Conservation (phyloP, 2,888 invertebrate genomes). For the Deroplatys truncata region DNA sequence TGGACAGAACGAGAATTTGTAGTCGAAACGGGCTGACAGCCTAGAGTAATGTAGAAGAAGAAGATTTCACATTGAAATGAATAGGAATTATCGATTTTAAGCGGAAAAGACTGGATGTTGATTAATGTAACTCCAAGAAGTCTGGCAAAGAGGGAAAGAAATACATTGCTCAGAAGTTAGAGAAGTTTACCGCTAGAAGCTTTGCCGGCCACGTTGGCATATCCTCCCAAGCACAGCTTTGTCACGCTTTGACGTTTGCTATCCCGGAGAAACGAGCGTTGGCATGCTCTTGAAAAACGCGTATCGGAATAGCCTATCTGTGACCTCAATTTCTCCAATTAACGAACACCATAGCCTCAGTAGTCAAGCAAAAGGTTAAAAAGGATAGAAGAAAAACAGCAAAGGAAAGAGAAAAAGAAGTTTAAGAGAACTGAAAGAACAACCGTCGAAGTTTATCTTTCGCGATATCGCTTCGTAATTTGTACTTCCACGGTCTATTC, state of each 20-base stretch:
- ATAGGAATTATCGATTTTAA: too few species aligned
- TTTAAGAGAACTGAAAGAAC: background rate
- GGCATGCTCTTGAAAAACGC: background rate
- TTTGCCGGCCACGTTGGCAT: background rate
- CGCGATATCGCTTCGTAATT: background rate
- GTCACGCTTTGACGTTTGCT: background rate
- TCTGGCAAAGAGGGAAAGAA: too few species aligned
- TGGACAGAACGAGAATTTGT: too few species aligned
- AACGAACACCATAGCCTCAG: background rate
- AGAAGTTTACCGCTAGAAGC: too few species aligned
- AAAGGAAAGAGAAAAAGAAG: background rate
- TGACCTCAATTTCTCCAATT: background rate
- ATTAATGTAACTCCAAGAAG: too few species aligned
- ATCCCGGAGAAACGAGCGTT: background rate
- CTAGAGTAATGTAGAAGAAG: too few species aligned
- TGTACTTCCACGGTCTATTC: background rate
- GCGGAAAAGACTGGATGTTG: too few species aligned
- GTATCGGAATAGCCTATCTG: background rate
- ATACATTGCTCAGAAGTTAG: too few species aligned
- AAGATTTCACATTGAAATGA: too few species aligned
- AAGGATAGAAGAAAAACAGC: background rate
- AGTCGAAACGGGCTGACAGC: too few species aligned
- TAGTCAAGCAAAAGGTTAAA: background rate
- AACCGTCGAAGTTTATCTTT: background rate
- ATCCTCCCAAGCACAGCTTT: background rate